A percentile compares a stretch with the other conserved stretches of the same genome.
phyloP scores from a whole-genome alignment of 2,888 invertebrate genomes.

The Tryphoninae sp. region DNA sequence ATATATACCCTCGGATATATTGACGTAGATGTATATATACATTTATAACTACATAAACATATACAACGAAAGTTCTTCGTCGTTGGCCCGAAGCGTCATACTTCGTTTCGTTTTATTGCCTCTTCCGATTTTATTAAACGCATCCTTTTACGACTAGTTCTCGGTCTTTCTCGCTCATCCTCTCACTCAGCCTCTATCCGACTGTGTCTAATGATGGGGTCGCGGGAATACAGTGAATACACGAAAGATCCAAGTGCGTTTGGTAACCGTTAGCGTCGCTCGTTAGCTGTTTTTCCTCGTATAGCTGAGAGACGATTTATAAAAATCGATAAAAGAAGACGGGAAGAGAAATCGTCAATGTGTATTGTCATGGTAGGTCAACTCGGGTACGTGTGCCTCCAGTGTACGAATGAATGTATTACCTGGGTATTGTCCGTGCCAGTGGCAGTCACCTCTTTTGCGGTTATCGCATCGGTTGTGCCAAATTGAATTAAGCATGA shows the following conservation, averaged over 20 bases:
- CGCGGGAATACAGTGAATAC: not conserved
- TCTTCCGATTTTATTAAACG: constrained; percentile 72
- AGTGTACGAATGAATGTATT: constrained; percentile 16
- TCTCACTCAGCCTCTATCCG: not conserved
- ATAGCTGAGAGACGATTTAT: not conserved
- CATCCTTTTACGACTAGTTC: constrained; percentile 69
- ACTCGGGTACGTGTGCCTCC: not conserved
- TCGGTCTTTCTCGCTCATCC: not conserved
- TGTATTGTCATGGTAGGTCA: not conserved
- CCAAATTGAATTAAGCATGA: constrained; percentile 59
- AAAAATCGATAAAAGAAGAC: not conserved
- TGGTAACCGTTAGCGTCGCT: not conserved
- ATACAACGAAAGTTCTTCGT: constrained; percentile 19
- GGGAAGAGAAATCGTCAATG: not conserved
- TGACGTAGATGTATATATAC: not conserved
- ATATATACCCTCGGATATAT: not conserved
- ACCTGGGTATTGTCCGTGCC: constrained; percentile 5
- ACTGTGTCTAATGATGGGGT: constrained; percentile 3
- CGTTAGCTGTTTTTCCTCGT: constrained; percentile 1
- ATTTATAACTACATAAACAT: not conserved
- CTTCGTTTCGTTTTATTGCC: constrained; percentile 56
- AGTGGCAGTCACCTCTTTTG: constrained; percentile 39
- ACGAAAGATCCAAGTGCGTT: not conserved
- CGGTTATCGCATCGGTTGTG: constrained; percentile 51
- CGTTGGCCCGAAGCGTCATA: constrained; percentile 46